These are phyloP conservation scores for Limosa lapponica DNA, from an alignment of 2,797 vertebrate genomes.

Conservation along the genomic window DNA sequence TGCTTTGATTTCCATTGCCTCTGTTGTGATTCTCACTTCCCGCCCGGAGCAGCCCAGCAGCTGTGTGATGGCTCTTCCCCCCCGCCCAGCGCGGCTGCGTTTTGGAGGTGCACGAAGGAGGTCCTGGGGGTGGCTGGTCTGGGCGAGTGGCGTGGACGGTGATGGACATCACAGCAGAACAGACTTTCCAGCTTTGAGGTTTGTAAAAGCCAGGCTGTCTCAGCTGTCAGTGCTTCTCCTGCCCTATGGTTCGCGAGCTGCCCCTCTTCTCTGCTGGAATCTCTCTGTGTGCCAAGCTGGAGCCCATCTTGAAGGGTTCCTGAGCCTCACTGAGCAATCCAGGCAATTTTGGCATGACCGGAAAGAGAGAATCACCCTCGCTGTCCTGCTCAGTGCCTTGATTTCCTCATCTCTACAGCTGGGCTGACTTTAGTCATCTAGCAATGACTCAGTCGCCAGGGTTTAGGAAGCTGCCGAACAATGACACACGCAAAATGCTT, in stretches of 20 bases:
- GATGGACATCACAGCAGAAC: background rate
- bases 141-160: accelerated
- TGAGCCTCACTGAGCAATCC: background rate
- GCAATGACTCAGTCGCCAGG: background rate
- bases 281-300: accelerated
- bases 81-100: accelerated
- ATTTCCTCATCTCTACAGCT: background rate
- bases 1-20: background rate
- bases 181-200: background rate
- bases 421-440: background rate
- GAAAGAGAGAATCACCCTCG: background rate
- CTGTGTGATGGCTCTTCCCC: background rate
- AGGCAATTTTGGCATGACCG: background rate
- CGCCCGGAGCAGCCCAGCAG: background rate
- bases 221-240: accelerated
- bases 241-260: background rate
- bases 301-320: background rate
- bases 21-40: background rate
- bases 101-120: accelerated
- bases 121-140: no score
- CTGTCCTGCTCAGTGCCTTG: accelerated
- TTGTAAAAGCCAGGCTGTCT: background rate
- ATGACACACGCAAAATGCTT: background rate
- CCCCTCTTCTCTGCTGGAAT: background rate
- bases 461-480: background rate